Evolutionary conservation across 2,113 vertebrate species (phyloP), one percentile per base, ranked within the genome.

Genomic region (Ornithorhynchus anatinus): DNA sequence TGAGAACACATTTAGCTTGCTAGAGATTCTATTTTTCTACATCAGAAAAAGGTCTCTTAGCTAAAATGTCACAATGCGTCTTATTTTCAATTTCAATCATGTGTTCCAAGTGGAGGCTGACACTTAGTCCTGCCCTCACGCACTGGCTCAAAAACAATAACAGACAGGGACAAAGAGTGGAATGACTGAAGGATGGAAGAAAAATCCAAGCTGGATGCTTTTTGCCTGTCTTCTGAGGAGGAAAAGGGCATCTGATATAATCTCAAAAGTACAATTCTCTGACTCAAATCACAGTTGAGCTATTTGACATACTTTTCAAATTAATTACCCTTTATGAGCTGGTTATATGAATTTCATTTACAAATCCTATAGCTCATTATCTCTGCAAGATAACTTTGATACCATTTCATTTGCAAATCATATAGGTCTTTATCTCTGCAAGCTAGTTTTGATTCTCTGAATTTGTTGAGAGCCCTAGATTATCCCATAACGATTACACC

Each of bases 11-110:
- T 74, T 65, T 87, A 56, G 67, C 60, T 80, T 67, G 59, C 70
- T 88, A 59, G 54, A 69, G 72, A 45, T 58, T 44, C 59, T 84
- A 19, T 78, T 92, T 90, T 87, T 69, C 32, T 20, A 70, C 58
- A 80, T 77, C 82, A 72, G 79, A 77, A 85, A 89, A 92, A 93
- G 81, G 88, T 89, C 85, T 84, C 72, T 59, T 50, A 84, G 48
- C 80, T 90, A 87, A 93, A 92, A 93, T 93, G 89, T 93, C 91
- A 92, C 81, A 82, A 15, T 59, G 77, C 69, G 79, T 83, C 84
- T 89, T 89, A 88, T 89, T 93, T 92, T 91, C 79, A 80, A 65
- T 90, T 91, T 88, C 85, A 81, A 74, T 71, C 61, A 38, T 76
- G 76, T 51, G 75, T 81, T 91, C 74, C 73, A 80, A 91, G 37